Percentiles rank a stretch among this genome's conserved stretches.
These are phyloP conservation scores for Tragelaphus scriptus DNA, from an alignment of 2,113 vertebrate species.

Conservation along the genomic window DNA sequence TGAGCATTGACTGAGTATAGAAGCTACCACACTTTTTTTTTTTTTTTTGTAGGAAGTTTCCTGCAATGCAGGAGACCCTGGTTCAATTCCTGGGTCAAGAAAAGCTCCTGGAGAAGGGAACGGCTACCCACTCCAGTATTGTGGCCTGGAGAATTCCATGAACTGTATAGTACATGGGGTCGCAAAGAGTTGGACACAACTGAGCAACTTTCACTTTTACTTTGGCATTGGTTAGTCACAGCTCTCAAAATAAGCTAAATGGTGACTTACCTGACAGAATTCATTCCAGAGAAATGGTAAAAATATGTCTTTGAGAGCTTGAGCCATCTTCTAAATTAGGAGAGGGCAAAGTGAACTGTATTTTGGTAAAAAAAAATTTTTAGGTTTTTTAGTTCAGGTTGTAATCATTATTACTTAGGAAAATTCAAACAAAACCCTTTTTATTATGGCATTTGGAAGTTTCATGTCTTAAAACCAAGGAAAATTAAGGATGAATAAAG, in stretches of 20 bases:
- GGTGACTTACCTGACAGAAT: background rate
- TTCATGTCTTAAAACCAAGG: conserved; percentile 3
- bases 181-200: background rate
- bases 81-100: background rate
- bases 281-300: background rate
- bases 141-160: background rate
- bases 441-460: background rate
- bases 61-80: background rate
- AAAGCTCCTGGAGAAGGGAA: background rate
- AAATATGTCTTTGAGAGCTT: background rate
- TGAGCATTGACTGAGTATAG: background rate
- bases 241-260: background rate
- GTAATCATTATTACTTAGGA: background rate
- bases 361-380: background rate
- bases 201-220: background rate
- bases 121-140: background rate
- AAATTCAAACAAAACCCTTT: conserved; percentile 5
- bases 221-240: background rate
- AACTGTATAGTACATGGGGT: background rate
- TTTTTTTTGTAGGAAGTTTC: background rate
- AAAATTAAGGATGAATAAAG: background rate
- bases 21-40: background rate
- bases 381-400: background rate
- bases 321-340: background rate
- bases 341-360: background rate